Evolutionary conservation across 2,888 invertebrate species (phyloP).

Genomic region (Tetragonisca angustula): DNA sequence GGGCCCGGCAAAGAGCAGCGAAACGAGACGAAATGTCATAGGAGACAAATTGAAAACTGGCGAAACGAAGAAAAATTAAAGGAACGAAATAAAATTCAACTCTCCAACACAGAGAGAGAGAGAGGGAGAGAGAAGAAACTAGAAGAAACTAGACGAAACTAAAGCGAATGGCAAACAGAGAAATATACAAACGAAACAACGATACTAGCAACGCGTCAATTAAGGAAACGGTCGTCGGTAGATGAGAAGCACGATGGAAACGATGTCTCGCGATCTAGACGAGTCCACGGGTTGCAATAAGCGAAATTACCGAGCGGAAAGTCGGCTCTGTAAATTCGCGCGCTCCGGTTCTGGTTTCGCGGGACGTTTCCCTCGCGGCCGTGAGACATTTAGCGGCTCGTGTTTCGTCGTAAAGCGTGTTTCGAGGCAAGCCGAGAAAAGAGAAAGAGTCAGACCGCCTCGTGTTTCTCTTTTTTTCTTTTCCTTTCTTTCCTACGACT

Average conservation of each 20-base stretch:
- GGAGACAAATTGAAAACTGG: background rate
- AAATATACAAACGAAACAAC: background rate
- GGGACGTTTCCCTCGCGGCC: conserved; percentile 9
- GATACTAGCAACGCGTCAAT: conserved; percentile 6
- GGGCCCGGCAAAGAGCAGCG: background rate
- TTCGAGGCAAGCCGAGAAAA: conserved; percentile 11
- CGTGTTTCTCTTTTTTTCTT: background rate
- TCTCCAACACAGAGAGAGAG: background rate
- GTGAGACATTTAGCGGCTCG: conserved; percentile 28
- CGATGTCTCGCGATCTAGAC: background rate
- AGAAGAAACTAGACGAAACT: background rate
- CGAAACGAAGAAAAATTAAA: background rate
- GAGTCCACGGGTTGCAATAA: conserved; percentile 17
- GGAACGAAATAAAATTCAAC: background rate
- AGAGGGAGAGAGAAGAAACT: background rate
- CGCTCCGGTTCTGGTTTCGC: background rate
- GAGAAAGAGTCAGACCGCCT: background rate
- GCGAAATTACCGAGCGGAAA: conserved; percentile 30
- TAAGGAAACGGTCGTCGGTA: background rate
- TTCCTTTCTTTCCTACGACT: background rate
- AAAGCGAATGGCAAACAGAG: too few relatives aligned
- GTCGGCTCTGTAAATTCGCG: conserved; percentile 14
- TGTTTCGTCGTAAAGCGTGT: conserved; percentile 19
- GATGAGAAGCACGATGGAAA: background rate
- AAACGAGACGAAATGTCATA: background rate